Evolutionary conservation across 2,113 vertebrate genomes (phyloP).

Genomic region (Galbula dea): DNA sequence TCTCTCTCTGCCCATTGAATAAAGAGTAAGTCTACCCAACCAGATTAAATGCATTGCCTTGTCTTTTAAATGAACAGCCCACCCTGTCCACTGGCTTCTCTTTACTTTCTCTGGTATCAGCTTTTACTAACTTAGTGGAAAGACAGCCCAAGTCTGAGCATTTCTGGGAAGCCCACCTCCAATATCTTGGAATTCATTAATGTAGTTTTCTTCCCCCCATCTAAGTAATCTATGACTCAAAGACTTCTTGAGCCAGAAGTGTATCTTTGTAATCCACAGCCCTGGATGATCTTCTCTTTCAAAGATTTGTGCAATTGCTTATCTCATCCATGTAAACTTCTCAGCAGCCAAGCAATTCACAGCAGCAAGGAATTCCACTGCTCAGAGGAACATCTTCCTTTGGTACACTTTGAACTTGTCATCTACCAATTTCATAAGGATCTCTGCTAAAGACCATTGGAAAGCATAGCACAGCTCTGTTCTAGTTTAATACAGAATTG

Average conservation of each 20-base stretch:
- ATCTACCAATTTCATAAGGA: not conserved
- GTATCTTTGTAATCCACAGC: not conserved
- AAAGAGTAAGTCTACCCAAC: not conserved
- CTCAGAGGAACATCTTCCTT: not conserved
- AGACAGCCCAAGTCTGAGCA: not conserved
- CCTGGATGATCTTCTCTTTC: not conserved
- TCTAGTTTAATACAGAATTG: not conserved
- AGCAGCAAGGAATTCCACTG: not conserved
- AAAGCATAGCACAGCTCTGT: not conserved
- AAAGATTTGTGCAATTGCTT: not conserved
- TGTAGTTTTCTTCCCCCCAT: not conserved
- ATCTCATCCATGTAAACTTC: not conserved
- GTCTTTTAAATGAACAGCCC: not conserved
- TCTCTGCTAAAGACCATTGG: not conserved
- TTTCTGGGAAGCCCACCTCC: not conserved
- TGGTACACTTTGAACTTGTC: not conserved
- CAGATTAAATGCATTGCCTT: not conserved
- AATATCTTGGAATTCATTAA: not conserved
- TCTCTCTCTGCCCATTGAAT: not conserved
- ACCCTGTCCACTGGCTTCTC: not conserved
- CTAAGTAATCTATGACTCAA: not conserved
- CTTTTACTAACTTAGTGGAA: not conserved
- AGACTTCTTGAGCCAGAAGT: not conserved
- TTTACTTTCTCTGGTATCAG: not conserved
- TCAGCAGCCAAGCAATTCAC: not conserved